Evolutionary conservation across 2,797 vertebrate genomes (phyloP).

Genomic region (Anguilla megastoma): DNA sequence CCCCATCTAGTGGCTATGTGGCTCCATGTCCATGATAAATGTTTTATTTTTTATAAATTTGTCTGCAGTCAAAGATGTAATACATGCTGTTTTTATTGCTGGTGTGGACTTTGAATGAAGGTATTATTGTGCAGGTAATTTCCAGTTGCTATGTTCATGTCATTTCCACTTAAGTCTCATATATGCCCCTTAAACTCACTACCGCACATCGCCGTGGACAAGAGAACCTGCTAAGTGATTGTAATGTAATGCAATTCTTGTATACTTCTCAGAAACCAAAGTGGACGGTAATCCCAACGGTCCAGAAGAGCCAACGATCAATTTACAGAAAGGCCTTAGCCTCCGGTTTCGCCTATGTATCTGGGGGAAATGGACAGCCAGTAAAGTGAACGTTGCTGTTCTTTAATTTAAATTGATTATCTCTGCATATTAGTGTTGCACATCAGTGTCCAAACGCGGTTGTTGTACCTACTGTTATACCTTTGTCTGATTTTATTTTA

Average conservation of each 20-base stretch:
- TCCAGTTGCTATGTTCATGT: not conserved
- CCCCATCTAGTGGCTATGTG: constrained; percentile 3
- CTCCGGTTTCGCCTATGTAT: constrained; percentile 67
- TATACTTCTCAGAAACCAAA: constrained; percentile 72
- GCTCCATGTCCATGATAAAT: not conserved
- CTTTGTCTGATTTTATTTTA: not conserved
- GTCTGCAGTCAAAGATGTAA: not conserved
- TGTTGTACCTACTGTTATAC: not conserved
- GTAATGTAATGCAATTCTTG: constrained; percentile 40
- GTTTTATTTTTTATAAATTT: not conserved
- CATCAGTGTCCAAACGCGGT: not conserved
- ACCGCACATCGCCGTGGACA: not conserved
- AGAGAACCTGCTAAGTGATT: not conserved
- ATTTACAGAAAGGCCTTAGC: constrained; percentile 71
- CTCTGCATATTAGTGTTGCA: not conserved
- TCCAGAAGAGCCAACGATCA: constrained; percentile 63
- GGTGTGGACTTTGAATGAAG: not conserved
- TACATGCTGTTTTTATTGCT: not conserved
- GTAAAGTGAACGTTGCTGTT: constrained; percentile 56
- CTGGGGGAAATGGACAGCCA: constrained; percentile 60
- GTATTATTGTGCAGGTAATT: not conserved
- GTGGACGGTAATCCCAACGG: constrained; percentile 55
- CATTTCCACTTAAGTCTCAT: constrained; percentile 58
- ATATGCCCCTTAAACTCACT: constrained; percentile 65
- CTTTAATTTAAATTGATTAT: not conserved